These are phyloP conservation scores for Chironomus riparius DNA, from an alignment of 2,888 invertebrate genomes.

Conservation along the genomic window DNA sequence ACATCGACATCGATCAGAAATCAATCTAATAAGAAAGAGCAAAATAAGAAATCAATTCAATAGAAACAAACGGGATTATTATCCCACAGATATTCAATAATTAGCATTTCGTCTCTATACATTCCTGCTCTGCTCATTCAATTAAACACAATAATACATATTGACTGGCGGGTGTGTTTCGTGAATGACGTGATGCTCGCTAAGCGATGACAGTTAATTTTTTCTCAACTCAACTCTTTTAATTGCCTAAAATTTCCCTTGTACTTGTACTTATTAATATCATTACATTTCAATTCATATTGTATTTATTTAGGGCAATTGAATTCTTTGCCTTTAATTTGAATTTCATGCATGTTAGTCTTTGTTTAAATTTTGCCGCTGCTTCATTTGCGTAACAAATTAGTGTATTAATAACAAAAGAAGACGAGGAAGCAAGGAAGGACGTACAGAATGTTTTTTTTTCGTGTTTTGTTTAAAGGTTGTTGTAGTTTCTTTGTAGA, in stretches of 20 bases:
- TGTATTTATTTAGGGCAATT: background rate
- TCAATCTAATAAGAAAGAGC: background rate
- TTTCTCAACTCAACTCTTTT: too few species aligned
- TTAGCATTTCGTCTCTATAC: background rate
- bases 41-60: background rate
- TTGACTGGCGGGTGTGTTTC: background rate
- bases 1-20: background rate
- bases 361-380: too few species aligned
- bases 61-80: background rate
- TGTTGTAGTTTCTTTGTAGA: too few species aligned
- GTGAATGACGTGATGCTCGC: background rate
- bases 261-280: too few species aligned
- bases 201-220: background rate
- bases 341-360: background rate
- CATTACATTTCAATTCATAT: background rate
- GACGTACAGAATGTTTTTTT: too few species aligned
- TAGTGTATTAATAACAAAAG: too few species aligned
- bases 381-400: too few species aligned
- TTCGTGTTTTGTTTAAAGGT: too few species aligned
- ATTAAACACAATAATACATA: background rate
- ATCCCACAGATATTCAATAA: conserved; percentile 4
- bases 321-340: background rate
- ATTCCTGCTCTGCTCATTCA: background rate
- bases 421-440: too few species aligned
- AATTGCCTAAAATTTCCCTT: too few species aligned